Conservation (phyloP, 2,888 invertebrate species). For the Scrobipalpa atriplicella region DNA sequence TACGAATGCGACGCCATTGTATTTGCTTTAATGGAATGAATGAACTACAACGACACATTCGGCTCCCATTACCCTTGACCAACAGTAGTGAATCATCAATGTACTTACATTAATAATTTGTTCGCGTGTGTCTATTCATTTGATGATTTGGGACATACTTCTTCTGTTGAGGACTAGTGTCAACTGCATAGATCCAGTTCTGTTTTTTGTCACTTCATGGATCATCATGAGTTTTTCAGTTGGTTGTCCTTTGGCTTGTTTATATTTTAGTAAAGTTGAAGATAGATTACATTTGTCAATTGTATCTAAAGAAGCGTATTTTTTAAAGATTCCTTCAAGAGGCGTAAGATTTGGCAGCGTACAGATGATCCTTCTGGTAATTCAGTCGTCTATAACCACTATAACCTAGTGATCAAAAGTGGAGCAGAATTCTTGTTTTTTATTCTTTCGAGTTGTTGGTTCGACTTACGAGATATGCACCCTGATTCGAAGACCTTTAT, state of each 20-base stretch:
- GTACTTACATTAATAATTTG: constrained; percentile 11
- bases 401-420: too few relatives aligned
- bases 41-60: neutral
- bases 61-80: constrained; percentile 21
- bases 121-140: constrained; percentile 16
- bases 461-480: too few relatives aligned
- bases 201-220: neutral
- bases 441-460: too few relatives aligned
- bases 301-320: too few relatives aligned
- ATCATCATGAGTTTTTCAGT: neutral
- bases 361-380: too few relatives aligned
- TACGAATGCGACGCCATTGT: constrained; percentile 4
- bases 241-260: neutral
- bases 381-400: too few relatives aligned
- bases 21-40: constrained; percentile 12
- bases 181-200: neutral
- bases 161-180: neutral
- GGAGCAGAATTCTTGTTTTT: too few relatives aligned
- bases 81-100: constrained; percentile 9
- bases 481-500: too few relatives aligned
- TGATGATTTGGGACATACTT: constrained; percentile 9
- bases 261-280: too few relatives aligned
- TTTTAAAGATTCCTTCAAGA: too few relatives aligned
- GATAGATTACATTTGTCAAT: too few relatives aligned
- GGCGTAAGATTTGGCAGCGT: too few relatives aligned